A percentile compares a stretch with the other conserved stretches of the same genome.
Evolutionary conservation across 1,140 invertebrate species (phyloP).

Genomic region (Callitettix versicolor): DNA sequence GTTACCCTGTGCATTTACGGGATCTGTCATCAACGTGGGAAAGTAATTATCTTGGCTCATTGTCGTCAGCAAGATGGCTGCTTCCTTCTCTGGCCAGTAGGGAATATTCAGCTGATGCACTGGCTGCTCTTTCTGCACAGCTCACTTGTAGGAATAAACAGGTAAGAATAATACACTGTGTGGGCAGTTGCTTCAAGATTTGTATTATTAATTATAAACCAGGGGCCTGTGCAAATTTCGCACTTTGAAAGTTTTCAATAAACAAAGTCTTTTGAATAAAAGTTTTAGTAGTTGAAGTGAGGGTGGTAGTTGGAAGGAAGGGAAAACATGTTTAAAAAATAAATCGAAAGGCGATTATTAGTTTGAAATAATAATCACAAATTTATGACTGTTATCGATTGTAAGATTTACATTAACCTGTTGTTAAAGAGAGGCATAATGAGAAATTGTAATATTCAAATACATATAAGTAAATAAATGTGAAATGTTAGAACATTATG

Average conservation of each 20-base stretch:
- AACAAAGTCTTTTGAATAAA: no score
- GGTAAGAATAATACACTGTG: conserved; percentile 31
- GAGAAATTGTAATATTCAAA: no score
- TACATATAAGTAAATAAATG: no score
- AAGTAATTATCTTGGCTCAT: conserved; percentile 45
- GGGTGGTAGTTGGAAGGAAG: no score
- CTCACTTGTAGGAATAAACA: conserved; percentile 56
- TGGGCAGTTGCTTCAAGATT: not conserved
- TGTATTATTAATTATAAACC: not conserved
- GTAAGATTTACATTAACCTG: no score
- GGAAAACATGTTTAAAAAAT: no score
- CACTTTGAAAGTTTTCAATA: not conserved
- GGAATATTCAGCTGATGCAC: conserved; percentile 51
- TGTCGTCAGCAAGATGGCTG: conserved; percentile 66
- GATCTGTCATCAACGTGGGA: conserved; percentile 55
- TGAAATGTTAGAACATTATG: no score
- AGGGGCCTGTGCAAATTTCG: no score
- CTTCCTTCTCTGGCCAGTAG: conserved; percentile 51
- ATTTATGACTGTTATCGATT: no score
- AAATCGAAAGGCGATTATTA: no score
- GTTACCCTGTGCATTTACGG: conserved; percentile 56
- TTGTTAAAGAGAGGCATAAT: no score
- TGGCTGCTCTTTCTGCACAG: conserved; percentile 41
- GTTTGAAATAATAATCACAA: no score
- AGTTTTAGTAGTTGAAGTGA: conserved; percentile 19